phyloP scores from a whole-genome alignment of 2,113 vertebrate genomes.

The Nettapus auritus region DNA sequence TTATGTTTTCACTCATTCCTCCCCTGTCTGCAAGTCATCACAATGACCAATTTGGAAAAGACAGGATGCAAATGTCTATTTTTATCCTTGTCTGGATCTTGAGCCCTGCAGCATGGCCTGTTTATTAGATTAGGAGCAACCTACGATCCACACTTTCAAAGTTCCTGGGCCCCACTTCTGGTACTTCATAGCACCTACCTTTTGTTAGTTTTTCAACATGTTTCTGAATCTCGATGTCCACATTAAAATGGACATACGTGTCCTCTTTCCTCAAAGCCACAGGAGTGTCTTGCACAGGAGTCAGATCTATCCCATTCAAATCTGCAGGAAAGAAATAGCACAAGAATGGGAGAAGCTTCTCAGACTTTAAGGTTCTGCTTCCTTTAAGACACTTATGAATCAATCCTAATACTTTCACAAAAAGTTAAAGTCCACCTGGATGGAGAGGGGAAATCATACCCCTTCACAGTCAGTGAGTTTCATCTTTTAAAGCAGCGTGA shows the following conservation, averaged over 20 bases:
- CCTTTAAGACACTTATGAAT: neutral
- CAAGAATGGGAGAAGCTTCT: neutral
- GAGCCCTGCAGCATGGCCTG: neutral
- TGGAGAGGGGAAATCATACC: neutral
- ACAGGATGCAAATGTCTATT: neutral
- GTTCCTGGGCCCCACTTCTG: neutral
- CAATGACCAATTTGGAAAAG: neutral
- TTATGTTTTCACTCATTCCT: constrained; percentile 14
- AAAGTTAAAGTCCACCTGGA: neutral
- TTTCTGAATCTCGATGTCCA: constrained; percentile 97
- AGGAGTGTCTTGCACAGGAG: constrained; percentile 94
- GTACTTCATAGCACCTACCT: constrained; percentile 77
- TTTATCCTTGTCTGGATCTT: neutral
- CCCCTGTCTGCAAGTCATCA: neutral
- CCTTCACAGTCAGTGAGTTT: neutral
- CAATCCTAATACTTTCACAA: neutral
- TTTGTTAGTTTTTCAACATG: constrained; percentile 96
- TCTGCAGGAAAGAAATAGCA: constrained; percentile 76
- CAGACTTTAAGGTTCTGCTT: neutral
- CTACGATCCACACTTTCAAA: neutral
- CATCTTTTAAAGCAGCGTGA: neutral
- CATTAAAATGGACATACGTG: constrained; percentile 92
- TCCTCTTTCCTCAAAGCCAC: constrained; percentile 95
- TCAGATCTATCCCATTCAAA: constrained; percentile 92
- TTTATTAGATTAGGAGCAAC: neutral